Percentiles rank a stretch among this genome's conserved stretches.
Evolutionary conservation across 2,797 vertebrate species (phyloP).

Genomic region (Oreochromis grahami): DNA sequence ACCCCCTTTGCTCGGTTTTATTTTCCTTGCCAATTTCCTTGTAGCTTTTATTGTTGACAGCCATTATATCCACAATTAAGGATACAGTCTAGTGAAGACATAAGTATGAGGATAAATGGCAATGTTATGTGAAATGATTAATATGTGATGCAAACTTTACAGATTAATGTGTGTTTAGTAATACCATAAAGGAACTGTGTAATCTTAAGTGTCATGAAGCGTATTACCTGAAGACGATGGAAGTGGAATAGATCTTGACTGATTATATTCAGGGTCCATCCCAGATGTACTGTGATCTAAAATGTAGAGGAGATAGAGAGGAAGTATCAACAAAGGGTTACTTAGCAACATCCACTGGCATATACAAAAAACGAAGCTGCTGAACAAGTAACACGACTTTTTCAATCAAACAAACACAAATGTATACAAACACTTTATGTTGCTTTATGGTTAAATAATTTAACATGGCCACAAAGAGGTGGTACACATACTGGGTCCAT

Average conservation of each 20-base stretch:
- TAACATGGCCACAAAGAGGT: background rate
- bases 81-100: background rate
- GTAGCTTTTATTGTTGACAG: background rate
- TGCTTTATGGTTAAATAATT: background rate
- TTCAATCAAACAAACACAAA: background rate
- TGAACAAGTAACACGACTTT: background rate
- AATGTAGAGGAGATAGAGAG: background rate
- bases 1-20: background rate
- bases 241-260: background rate
- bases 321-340: constrained; percentile 20
- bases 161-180: background rate
- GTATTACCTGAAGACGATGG: constrained; percentile 47
- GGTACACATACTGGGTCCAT: constrained; percentile 41
- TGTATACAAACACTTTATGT: rapidly evolving
- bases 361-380: background rate
- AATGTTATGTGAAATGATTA: background rate
- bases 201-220: background rate
- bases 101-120: rapidly evolving
- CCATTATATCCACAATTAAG: background rate
- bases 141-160: background rate
- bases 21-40: constrained; percentile 21
- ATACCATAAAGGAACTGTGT: background rate
- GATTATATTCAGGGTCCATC: background rate
- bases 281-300: constrained; percentile 49
- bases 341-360: constrained; percentile 18